Conservation (phyloP, 2,797 vertebrate species). For the Apogon talboti region DNA sequence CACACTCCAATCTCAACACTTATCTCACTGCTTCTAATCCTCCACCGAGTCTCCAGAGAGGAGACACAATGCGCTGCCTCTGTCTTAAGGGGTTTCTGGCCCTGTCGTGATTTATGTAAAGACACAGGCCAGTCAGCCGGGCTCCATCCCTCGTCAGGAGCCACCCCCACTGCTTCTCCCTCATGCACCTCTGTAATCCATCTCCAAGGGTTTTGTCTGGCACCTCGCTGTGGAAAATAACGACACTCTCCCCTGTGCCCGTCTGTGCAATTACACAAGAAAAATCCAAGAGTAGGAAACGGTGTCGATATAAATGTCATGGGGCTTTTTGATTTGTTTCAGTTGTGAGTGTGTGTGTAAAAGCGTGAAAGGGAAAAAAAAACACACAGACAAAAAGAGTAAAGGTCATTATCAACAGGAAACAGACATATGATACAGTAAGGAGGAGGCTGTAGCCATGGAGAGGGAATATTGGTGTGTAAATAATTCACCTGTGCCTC, state of each 20-base stretch:
- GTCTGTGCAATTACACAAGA: slow-evolving; percentile 55
- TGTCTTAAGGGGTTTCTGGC: slow-evolving; percentile 70
- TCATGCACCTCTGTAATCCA: slow-evolving; percentile 56
- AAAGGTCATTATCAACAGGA: slow-evolving; percentile 62
- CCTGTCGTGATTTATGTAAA: slow-evolving; percentile 75
- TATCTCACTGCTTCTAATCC: slow-evolving; percentile 73
- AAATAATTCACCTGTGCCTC: slow-evolving; percentile 68
- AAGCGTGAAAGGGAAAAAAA: neutral
- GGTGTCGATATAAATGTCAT: slow-evolving; percentile 48
- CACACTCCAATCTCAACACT: slow-evolving; percentile 46
- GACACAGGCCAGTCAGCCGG: slow-evolving; percentile 61
- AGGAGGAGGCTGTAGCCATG: neutral
- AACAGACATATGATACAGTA: slow-evolving; percentile 21
- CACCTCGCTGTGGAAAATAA: slow-evolving; percentile 57
- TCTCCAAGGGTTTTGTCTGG: slow-evolving; percentile 64
- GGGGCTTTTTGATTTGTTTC: slow-evolving; percentile 39
- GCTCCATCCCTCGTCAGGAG: slow-evolving; percentile 48
- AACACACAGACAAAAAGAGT: slow-evolving; percentile 8
- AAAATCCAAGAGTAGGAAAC: slow-evolving; percentile 47
- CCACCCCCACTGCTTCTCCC: slow-evolving; percentile 35
- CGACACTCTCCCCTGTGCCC: slow-evolving; percentile 40
- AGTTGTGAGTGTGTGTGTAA: neutral
- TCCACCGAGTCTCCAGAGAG: slow-evolving; percentile 61
- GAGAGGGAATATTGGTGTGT: slow-evolving; percentile 30
- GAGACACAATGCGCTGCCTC: slow-evolving; percentile 60